Evolutionary conservation across 1,140 invertebrate genomes (phyloP).

Genomic region (Lepidurus apus): DNA sequence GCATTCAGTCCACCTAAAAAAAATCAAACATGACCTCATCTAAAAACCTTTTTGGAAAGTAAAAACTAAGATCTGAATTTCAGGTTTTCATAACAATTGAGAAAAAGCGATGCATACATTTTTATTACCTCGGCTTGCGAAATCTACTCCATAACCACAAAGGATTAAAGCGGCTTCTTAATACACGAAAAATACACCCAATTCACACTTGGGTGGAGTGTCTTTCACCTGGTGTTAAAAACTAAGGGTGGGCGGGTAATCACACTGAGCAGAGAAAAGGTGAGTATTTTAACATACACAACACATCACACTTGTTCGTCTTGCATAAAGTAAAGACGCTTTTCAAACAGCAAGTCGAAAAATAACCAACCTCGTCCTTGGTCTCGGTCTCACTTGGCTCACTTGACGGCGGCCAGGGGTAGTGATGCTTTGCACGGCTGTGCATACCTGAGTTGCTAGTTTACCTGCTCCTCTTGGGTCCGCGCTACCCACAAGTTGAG

Average conservation of each 20-base stretch:
- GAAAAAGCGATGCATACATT: neutral
- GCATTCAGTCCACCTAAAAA: neutral
- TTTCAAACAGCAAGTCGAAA: neutral
- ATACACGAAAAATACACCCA: neutral
- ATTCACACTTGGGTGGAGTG: neutral
- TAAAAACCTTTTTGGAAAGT: neutral
- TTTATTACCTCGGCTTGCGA: neutral
- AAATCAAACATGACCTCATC: neutral
- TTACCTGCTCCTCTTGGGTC: slow-evolving; percentile 13
- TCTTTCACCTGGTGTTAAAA: no score
- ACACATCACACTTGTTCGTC: no score
- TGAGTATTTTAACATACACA: no score
- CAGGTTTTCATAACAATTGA: neutral
- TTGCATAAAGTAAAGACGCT: no score
- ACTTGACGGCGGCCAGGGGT: slow-evolving; percentile 16
- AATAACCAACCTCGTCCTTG: slow-evolving; percentile 1
- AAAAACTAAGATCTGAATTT: neutral
- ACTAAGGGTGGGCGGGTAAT: neutral
- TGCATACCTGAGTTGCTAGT: slow-evolving; percentile 14
- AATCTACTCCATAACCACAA: neutral
- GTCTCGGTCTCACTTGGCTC: slow-evolving; percentile 20
- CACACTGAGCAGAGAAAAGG: neutral
- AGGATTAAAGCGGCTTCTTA: neutral
- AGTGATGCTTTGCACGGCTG: slow-evolving; percentile 8
- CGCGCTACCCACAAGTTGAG: slow-evolving; percentile 2